phyloP scores from a whole-genome alignment of 2,888 invertebrate genomes.

The Scaptomyza polygonia region DNA sequence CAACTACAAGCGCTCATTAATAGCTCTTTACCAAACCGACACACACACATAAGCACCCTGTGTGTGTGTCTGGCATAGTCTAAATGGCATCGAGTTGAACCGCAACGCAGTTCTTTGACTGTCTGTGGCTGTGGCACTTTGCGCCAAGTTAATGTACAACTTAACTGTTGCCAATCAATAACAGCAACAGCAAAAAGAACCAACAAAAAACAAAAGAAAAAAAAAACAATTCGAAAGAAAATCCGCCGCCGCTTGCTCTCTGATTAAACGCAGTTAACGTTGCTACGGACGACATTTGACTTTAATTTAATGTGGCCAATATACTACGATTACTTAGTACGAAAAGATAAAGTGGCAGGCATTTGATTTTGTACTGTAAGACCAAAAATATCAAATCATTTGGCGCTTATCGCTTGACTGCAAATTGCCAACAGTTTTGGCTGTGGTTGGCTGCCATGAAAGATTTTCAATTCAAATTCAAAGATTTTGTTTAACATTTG shows the following conservation, averaged over 20 bases:
- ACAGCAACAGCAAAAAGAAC: constrained; percentile 7
- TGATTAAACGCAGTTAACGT: constrained; percentile 13
- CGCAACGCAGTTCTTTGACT: neutral
- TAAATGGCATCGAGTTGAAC: constrained; percentile 4
- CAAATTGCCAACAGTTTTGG: constrained; percentile 1
- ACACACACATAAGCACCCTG: neutral
- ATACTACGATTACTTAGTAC: too few species aligned
- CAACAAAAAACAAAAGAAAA: too few species aligned
- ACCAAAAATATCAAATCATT: neutral
- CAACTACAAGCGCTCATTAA: constrained; percentile 9
- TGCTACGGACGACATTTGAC: constrained; percentile 36
- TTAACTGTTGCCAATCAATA: constrained; percentile 60
- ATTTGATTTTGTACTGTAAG: neutral
- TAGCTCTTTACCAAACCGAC: constrained; percentile 5
- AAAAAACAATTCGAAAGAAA: neutral
- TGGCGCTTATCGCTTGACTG: neutral
- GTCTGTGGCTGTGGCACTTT: constrained; percentile 22
- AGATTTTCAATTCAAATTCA: neutral
- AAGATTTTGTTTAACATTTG: too few species aligned
- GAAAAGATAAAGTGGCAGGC: neutral
- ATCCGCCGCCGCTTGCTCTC: neutral
- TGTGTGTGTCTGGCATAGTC: constrained; percentile 3
- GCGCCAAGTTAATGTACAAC: constrained; percentile 56
- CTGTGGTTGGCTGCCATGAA: neutral
- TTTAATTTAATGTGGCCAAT: constrained; percentile 6